Evolutionary conservation across 1,140 invertebrate genomes (phyloP).

Genomic region (Thrips palmi): DNA sequence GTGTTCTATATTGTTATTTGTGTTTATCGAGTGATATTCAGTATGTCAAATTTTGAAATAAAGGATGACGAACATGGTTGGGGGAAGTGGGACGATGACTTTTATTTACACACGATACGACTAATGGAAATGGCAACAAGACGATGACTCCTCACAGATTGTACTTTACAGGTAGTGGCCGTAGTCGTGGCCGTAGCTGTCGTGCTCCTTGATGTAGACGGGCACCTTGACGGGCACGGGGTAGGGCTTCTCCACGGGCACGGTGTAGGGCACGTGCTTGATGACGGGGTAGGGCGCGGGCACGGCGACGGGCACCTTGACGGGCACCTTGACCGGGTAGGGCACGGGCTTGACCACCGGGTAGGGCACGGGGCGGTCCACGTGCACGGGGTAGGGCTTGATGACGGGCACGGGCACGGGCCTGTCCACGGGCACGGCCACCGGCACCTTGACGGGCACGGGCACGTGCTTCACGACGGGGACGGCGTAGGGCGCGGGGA

Average conservation of each 20-base stretch:
- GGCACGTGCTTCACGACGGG: constrained; percentile 5
- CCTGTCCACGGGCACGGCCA: constrained; percentile 11
- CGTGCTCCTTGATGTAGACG: constrained; percentile 12
- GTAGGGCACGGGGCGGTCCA: constrained; percentile 32
- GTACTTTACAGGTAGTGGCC: too few species aligned
- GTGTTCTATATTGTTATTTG: too few species aligned
- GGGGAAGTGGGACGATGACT: too few species aligned
- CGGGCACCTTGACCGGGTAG: constrained; percentile 25
- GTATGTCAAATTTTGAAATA: too few species aligned
- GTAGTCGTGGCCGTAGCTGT: too few species aligned
- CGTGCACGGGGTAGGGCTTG: constrained; percentile 15
- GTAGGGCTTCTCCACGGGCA: constrained; percentile 14
- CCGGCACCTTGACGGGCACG: constrained; percentile 13
- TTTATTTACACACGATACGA: too few species aligned
- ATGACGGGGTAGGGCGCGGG: constrained; percentile 15
- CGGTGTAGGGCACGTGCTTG: constrained; percentile 13
- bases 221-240: constrained; percentile 14
- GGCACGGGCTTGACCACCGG: constrained; percentile 30
- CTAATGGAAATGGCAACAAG: too few species aligned
- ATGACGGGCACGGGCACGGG: constrained; percentile 11
- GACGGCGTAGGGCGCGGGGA: constrained; percentile 13
- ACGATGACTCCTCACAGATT: too few species aligned
- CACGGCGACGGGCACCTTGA: constrained; percentile 26
- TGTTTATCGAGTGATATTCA: too few species aligned
- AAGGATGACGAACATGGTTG: too few species aligned